Base-by-base conservation (phyloP, 2,888 invertebrate species). In the Malacosoma neustria region DNA sequence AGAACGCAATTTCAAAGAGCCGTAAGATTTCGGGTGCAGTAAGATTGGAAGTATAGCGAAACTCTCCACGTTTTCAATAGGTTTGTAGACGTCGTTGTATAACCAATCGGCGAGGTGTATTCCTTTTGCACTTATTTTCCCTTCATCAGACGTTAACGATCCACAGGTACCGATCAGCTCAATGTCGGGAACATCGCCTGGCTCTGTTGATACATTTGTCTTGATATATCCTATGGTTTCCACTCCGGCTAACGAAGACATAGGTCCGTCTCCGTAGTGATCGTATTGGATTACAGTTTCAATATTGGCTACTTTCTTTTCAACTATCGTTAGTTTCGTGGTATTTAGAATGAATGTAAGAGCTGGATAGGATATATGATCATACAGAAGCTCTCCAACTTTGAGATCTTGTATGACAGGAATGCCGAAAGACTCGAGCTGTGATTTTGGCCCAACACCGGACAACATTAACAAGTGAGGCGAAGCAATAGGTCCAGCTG, bases 401-500 rank as follows among this genome's bases (percentile, higher is more conserved):
- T 84, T 87, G 6, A 90, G 73, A 57, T 93, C 87, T 46, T 88
- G 70, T 31, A 92, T 65, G 0, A 90, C 85, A 0, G 88, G 79
- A 42, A 93, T 91, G 11, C 82, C 84, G 1, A 89, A 57, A 2
- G 87, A 70, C 42, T 86, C 55, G 35, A 92, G 62, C 46, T 91
- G 90, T 3, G 87, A 67, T 49, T 68, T 82, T 1, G 92, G 92
- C 0, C 92, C 92, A 7, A 92, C 68, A 1, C 91, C 91, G 0
- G 90, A 89, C 1, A 91, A 67, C 89, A 91, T 89, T 11, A 91
- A 54, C 7, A 96, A 62, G 66, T 96, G 94, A 0, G 95, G 93
- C 1, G 93, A 91, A 68, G 93, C 93, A 45, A 96, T 90, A 0
- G 94, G 89, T 0, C 95, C 93, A 1, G 92, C 92, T 5, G 91